These are phyloP conservation scores for Clinocottus analis DNA, from an alignment of 2,113 vertebrate species.

Conservation along the genomic window DNA sequence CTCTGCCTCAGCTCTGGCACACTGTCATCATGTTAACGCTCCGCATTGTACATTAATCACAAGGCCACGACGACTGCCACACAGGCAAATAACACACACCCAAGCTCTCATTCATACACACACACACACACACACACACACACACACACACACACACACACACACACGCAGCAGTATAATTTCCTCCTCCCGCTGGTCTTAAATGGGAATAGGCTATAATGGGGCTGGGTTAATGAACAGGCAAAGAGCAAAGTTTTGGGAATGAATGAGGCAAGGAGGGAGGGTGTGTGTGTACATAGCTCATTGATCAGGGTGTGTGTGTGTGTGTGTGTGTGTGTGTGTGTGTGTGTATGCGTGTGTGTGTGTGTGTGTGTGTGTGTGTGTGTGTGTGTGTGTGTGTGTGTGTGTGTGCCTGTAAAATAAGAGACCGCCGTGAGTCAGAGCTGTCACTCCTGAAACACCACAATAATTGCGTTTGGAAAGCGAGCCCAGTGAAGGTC, in stretches of 20 bases:
- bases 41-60: constrained; percentile 67
- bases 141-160: neutral
- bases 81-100: constrained; percentile 36
- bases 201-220: constrained; percentile 67
- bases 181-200: constrained; percentile 42
- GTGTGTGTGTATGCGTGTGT: constrained; percentile 23
- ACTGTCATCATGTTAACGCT: constrained; percentile 71
- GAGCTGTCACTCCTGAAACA: constrained; percentile 48
- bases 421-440: constrained; percentile 57
- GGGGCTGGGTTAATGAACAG: constrained; percentile 69
- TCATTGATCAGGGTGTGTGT: constrained; percentile 55
- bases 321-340: constrained; percentile 27
- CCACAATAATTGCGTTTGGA: constrained; percentile 50
- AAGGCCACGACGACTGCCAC: constrained; percentile 31
- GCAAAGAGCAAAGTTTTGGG: constrained; percentile 56
- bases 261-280: constrained; percentile 16
- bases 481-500: constrained; percentile 50
- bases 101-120: neutral
- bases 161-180: constrained; percentile 13
- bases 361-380: constrained; percentile 28
- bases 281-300: constrained; percentile 37
- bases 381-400: constrained; percentile 33
- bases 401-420: constrained; percentile 45
- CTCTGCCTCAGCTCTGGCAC: constrained; percentile 68
- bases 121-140: constrained; percentile 8